Base-by-base conservation (phyloP, 2,888 invertebrate genomes). In the Euzetes globulus region DNA sequence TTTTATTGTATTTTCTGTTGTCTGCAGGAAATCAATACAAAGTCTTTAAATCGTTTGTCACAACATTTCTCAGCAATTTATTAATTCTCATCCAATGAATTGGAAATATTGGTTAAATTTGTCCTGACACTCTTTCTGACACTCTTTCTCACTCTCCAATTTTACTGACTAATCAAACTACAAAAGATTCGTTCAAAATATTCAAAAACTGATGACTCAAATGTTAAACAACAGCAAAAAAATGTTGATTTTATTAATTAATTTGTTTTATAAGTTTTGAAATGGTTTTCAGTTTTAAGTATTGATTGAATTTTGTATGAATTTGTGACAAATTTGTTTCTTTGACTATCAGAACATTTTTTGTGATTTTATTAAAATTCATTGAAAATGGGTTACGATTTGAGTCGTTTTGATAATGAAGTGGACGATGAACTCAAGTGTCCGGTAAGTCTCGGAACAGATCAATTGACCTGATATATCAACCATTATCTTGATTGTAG, bases 381-480 rank as follows among this genome's bases (percentile, higher is more conserved):
- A 7, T 25, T 2, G 6, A 33, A 65, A 65, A 96, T 96, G 96
- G 96, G 96, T 81, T 95, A 91, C 87, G 96, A 96, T 85, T 87
- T 93, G 80, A 89, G 88, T 84, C 88, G 96, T 82, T 96, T 96
- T 87, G 90, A 92, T 85, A 93, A 93, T 81, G 92, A 92, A 83
- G 95, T 97, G 79, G 96, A 97, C 84, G 96, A 96, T 86, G 96
- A 97, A 86, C 86, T 97, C 77, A 88, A 95, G 80, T 97, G 96
- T 82, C 92, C 96, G 19, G 65, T 65, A 65, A 65, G 65, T 65
- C 37, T 29, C 33, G 33, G 17, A 7, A 1, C 4, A 65, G 17
- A 1, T 4, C 19, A 58, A n/a, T n/a, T 52, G 19, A 52, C 41
- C 13, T 41, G 47, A 47, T 47, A 3, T 47, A n/a, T n/a, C n/a